Conservation (phyloP, 1,140 invertebrate species). For the Sweltsa coloradensis region DNA sequence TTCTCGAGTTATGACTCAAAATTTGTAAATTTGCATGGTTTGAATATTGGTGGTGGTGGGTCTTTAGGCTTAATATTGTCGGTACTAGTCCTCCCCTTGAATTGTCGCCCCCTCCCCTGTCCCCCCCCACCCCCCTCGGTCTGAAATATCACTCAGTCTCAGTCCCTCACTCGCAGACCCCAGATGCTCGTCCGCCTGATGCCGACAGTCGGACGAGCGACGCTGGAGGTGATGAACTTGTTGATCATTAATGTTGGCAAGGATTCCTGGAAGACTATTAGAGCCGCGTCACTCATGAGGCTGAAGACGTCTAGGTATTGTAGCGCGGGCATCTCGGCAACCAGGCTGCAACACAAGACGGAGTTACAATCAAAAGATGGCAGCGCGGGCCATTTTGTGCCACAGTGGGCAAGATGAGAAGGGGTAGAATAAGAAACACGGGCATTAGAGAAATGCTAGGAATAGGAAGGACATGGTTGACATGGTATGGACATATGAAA, state of each 20-base stretch:
- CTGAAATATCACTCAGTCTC: no score
- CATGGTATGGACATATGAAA: slow-evolving; percentile 3
- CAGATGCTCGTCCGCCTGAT: slow-evolving; percentile 75
- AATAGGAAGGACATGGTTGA: no score
- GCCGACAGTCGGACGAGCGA: slow-evolving; percentile 79
- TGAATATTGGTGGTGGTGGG: no score
- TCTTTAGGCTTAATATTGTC: no score
- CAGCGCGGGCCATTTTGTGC: background rate
- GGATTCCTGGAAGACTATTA: slow-evolving; percentile 40
- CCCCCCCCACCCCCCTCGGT: no score
- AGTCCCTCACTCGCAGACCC: slow-evolving; percentile 73
- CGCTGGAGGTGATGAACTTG: slow-evolving; percentile 58
- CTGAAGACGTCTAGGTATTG: slow-evolving; percentile 65
- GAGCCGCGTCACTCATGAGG: slow-evolving; percentile 43
- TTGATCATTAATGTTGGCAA: slow-evolving; percentile 47
- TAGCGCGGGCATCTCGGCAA: slow-evolving; percentile 40
- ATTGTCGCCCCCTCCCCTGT: no score
- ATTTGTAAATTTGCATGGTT: no score
- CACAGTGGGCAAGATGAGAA: no score
- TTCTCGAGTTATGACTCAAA: no score
- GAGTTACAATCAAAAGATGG: slow-evolving; percentile 5
- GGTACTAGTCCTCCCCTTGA: no score
- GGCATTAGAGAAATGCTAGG: no score
- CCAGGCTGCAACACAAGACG: slow-evolving; percentile 37
- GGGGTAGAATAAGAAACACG: no score